Conservation (phyloP, 2,113 vertebrate genomes). For the Xyrauchen texanus region DNA sequence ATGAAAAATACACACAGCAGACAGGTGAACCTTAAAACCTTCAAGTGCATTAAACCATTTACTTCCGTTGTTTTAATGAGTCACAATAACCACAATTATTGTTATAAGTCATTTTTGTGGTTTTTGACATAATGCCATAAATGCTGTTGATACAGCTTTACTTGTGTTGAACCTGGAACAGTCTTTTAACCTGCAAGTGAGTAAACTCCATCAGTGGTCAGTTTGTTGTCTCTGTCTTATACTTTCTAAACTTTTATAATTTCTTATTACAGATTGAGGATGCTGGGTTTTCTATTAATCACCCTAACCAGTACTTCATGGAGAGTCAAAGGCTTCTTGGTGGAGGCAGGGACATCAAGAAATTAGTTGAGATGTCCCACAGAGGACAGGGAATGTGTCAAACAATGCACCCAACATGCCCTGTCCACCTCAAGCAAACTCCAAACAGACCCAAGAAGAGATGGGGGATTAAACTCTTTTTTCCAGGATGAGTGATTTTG, state of each 20-base stretch:
- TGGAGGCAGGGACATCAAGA: constrained; percentile 81
- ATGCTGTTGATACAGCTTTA: too few relatives aligned
- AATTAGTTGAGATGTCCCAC: constrained; percentile 78
- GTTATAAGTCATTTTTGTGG: too few relatives aligned
- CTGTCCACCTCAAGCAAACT: constrained; percentile 52
- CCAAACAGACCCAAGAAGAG: constrained; percentile 63
- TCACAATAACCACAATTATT: too few relatives aligned
- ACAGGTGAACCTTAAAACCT: too few relatives aligned
- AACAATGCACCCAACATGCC: constrained; percentile 29
- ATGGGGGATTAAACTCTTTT: constrained; percentile 83
- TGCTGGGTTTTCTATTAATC: constrained; percentile 87
- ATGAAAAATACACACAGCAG: too few relatives aligned
- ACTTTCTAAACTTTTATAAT: constrained; percentile 12
- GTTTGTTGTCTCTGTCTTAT: background rate
- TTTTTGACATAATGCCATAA: too few relatives aligned
- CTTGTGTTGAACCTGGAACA: too few relatives aligned
- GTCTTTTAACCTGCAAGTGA: background rate
- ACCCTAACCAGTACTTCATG: constrained; percentile 95
- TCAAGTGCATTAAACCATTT: too few relatives aligned
- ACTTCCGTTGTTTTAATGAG: too few relatives aligned
- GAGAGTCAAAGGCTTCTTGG: constrained; percentile 83
- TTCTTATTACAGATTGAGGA: constrained; percentile 82
- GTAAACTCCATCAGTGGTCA: background rate
- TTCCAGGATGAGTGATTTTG: constrained; percentile 69
- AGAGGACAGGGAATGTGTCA: constrained; percentile 59